phyloP scores from a whole-genome alignment of 1,140 invertebrate genomes.

The Drosophila melanica region DNA sequence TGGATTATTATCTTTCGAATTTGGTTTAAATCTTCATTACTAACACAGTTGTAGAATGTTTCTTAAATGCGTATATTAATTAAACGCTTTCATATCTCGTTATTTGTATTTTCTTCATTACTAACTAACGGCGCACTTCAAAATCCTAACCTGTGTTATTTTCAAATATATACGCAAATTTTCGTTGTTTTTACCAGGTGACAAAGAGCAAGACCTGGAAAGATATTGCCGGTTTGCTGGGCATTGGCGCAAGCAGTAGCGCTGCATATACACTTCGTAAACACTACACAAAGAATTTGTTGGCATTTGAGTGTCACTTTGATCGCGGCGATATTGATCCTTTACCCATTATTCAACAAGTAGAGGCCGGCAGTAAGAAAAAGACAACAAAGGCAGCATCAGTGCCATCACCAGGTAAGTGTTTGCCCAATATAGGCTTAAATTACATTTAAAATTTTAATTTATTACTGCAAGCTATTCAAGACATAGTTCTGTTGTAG shows the following conservation, averaged over 20 bases:
- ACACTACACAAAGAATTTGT: slow-evolving; percentile 98
- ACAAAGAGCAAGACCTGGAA: slow-evolving; percentile 99
- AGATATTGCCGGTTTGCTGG: slow-evolving; percentile 96
- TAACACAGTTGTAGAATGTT: slow-evolving; percentile 25
- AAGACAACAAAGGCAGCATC: slow-evolving; percentile 92
- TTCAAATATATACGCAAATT: slow-evolving; percentile 47
- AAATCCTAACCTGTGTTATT: slow-evolving; percentile 20
- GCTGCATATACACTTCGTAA: slow-evolving; percentile 98
- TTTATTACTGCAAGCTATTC: no score
- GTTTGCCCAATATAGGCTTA: slow-evolving; percentile 2
- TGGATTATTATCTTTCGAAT: neutral
- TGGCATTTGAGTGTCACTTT: slow-evolving; percentile 98
- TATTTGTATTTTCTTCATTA: slow-evolving; percentile 10
- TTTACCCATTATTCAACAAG: slow-evolving; percentile 96
- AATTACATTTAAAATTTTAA: neutral
- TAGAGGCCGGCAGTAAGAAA: slow-evolving; percentile 94
- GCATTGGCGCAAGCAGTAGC: slow-evolving; percentile 97
- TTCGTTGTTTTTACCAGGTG: slow-evolving; percentile 87
- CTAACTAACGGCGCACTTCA: slow-evolving; percentile 13
- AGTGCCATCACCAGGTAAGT: slow-evolving; percentile 92
- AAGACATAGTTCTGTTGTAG: no score
- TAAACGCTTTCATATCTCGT: slow-evolving; percentile 22
- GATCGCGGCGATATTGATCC: slow-evolving; percentile 98
- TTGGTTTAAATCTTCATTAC: slow-evolving; percentile 11
- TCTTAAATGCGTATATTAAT: slow-evolving; percentile 18